These are phyloP conservation scores for Candidula unifasciata DNA, from an alignment of 2,888 invertebrate genomes.

Conservation along the genomic window DNA sequence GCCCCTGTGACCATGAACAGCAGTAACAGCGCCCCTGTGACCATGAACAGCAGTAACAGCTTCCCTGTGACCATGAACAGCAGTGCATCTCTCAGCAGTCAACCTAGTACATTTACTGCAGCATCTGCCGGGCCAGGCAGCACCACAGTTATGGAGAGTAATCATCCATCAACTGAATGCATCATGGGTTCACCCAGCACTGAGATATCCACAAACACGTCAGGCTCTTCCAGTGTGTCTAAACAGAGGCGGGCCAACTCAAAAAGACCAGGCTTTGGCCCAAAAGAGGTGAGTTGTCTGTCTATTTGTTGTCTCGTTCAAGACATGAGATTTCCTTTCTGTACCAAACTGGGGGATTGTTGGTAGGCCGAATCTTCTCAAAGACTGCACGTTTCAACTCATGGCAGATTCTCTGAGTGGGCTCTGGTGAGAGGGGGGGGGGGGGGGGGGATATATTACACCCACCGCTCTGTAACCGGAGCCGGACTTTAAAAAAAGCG, in stretches of 20 bases:
- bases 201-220: background rate
- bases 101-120: background rate
- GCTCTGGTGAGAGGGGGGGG: too few species aligned
- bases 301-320: too few species aligned
- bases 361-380: too few species aligned
- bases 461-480: too few species aligned
- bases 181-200: background rate
- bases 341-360: too few species aligned
- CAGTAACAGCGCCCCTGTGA: background rate
- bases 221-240: background rate
- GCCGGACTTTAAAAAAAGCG: too few species aligned
- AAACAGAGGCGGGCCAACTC: background rate
- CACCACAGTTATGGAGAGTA: background rate
- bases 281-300: slow-evolving; percentile 20
- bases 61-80: background rate
- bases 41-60: background rate
- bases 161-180: background rate
- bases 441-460: too few species aligned
- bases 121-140: background rate
- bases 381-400: too few species aligned
- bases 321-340: too few species aligned
- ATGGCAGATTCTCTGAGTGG: too few species aligned
- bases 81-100: background rate
- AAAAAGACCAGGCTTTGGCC: background rate
- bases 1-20: background rate